Conservation (phyloP, 2,113 vertebrate genomes). For the Percopsis transmontana region DNA sequence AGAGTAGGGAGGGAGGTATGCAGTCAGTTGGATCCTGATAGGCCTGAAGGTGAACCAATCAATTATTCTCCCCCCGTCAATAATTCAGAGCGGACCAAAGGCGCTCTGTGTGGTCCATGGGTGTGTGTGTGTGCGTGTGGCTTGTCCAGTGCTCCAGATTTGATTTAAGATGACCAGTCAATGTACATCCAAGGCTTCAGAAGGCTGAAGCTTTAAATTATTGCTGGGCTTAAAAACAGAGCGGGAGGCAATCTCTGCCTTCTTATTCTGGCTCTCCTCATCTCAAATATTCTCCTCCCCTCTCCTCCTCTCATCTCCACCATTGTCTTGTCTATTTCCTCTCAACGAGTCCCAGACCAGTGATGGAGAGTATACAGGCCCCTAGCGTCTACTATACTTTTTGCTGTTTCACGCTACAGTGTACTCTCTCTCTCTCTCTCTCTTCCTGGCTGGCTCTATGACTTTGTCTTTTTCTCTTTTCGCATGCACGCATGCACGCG, state of each 20-base stretch:
- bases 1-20: constrained; percentile 52
- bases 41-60: constrained; percentile 79
- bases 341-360: constrained; percentile 25
- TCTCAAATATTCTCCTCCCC: neutral
- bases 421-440: constrained; percentile 12
- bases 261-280: constrained; percentile 30
- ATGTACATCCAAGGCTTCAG: constrained; percentile 73
- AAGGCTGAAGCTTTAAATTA: constrained; percentile 71
- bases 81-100: constrained; percentile 72
- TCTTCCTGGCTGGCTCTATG: neutral
- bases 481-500: constrained; percentile 10
- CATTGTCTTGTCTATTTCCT: constrained; percentile 11
- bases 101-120: constrained; percentile 23
- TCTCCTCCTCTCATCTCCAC: constrained; percentile 23
- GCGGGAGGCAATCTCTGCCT: constrained; percentile 47
- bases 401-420: constrained; percentile 9
- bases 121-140: neutral
- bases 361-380: constrained; percentile 21
- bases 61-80: constrained; percentile 77
- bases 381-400: constrained; percentile 5
- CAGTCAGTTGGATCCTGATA: constrained; percentile 64
- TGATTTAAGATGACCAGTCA: constrained; percentile 79
- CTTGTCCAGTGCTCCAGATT: constrained; percentile 64
- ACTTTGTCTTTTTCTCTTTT: constrained; percentile 45
- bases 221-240: constrained; percentile 69